Base-by-base conservation (phyloP, 37 sponge, comb jelly and placozoan species). In the Theonella swinhoei region DNA sequence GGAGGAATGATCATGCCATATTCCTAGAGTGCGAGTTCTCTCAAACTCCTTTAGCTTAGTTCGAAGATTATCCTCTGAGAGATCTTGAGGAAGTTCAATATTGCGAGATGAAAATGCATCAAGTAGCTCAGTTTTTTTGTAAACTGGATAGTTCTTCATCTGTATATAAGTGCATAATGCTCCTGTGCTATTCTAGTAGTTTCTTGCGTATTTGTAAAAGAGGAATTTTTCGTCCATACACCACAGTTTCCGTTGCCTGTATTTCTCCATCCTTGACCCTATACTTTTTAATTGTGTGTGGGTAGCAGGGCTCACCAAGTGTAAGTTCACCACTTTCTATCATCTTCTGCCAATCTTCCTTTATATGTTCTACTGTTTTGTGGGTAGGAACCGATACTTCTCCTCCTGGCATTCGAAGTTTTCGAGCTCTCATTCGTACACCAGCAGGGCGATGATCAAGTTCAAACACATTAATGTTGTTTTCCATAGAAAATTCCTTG, bases 201-300 rank as follows among this genome's bases (percentile, higher is more conserved):
- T 85, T 74, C 61, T 77, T 9, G 34, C 85, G 29, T 23, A 84
- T n/a, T 25, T 84, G 76, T 19, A 75, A 28, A 22, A 84, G 76
- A 29, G 76, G 67, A 29, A 84, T 74, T 37, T 85, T 85, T 58
- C 78, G 35, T 3, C 85, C 78, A 59, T 76, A 71, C 28, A 82
- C 63, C 39, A 62, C 62, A 35, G 37, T 82, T 36, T 82, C 40
- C 8, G 37, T 54, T 59, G 17, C 11, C 42, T 54, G 24, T 37
- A 82, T 7, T 72, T 63, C 29, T 34, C 82, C 82, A 23, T 82
- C 39, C 26, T 72, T 31, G 37, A 72, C 34, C 62, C 4, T 31
- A 30, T 72, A 72, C 28, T 34, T 82, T 31, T 29, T 14, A 26
- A 82, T 7, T 42, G 62, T 82, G 36, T 81, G 72, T 34, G 81